Evolutionary conservation across 2,888 invertebrate species (phyloP).

Genomic region (Drosophila limbata): DNA sequence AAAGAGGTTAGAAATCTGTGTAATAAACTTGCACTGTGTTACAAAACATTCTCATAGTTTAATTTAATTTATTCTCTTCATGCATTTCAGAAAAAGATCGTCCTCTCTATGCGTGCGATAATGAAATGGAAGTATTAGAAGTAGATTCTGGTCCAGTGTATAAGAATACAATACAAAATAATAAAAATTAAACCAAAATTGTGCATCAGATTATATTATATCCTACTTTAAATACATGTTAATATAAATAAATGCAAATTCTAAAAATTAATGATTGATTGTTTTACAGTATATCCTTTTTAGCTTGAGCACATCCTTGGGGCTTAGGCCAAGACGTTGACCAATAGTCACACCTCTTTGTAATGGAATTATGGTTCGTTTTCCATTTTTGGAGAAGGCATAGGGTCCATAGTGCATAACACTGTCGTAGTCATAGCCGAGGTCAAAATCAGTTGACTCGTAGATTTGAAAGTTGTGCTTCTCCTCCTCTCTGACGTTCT

Average conservation of each 20-base stretch:
- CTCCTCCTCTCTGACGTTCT: slow-evolving; percentile 86
- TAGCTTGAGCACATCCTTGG: slow-evolving; percentile 60
- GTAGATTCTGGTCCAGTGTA: background rate
- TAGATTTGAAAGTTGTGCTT: slow-evolving; percentile 89
- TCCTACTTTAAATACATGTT: too few relatives aligned
- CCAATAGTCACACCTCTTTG: slow-evolving; percentile 62
- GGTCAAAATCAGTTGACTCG: slow-evolving; percentile 87
- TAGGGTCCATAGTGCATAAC: slow-evolving; percentile 92
- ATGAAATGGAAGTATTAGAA: background rate
- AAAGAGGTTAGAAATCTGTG: background rate
- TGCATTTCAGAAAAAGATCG: background rate
- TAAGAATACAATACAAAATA: background rate
- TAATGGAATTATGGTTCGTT: slow-evolving; percentile 88
- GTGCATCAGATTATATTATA: too few relatives aligned
- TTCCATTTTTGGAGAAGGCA: slow-evolving; percentile 89
- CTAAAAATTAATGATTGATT: background rate
- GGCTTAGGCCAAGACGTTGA: slow-evolving; percentile 62
- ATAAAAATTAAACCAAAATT: too few relatives aligned
- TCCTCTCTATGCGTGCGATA: background rate
- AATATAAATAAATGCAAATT: too few relatives aligned
- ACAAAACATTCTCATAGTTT: background rate
- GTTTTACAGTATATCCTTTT: slow-evolving; percentile 48
- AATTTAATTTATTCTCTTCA: background rate
- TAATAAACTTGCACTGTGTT: too few relatives aligned
- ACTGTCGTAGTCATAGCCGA: slow-evolving; percentile 90